Evolutionary conservation across 2,888 invertebrate species (phyloP), one percentile per base, ranked within the genome.

Genomic region (Folsomia manolachei): DNA sequence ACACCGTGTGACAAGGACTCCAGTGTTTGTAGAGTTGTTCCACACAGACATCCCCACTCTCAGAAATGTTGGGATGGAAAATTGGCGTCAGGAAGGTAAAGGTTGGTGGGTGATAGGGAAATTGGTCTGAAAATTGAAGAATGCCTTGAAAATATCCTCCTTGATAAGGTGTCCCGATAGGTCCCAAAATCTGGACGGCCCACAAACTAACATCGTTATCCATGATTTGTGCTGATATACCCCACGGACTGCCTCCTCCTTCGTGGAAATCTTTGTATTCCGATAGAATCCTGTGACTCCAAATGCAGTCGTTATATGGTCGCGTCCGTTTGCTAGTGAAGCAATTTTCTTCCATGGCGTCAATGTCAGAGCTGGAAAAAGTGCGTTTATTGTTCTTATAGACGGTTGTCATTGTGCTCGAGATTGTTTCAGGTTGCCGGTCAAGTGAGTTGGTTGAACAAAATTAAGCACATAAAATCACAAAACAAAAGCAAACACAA

Each of bases 51-150:
- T 60, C 60, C 23, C 60, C 60, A 60, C n/a, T 21, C n/a, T 60
- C n/a, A n/a, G 19, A 19, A 21, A 60, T 60, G n/a, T 60, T 60
- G n/a, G 60, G 60, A n/a, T 60, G 60, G n/a, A 60, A 60, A 7
- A 60, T 19, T 4, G 60, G n/a, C 60, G 60, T 60, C 9, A n/a
- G 7, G 23, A 60, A 60, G 4, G 4, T 19, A n/a, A 60, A 60
- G n/a, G 4, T n/a, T 21, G 60, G 60, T 9, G 60, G 60, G 9
- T 19, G 60, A 7, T 19, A 19, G 9, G 60, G 60, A n/a, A 9
- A 60, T n/a, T 9, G 23, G 19, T n/a, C 19, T 9, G 60, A 21
- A n/a, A 60, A 19, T 19, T 9, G 60, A 4, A 60, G n/a, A n/a
- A n/a, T n/a, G 4, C 60, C 60, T 60, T 60, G 9, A 21, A 60